phyloP scores from a whole-genome alignment of 2,113 vertebrate species.

The Chrysochloris asiatica region DNA sequence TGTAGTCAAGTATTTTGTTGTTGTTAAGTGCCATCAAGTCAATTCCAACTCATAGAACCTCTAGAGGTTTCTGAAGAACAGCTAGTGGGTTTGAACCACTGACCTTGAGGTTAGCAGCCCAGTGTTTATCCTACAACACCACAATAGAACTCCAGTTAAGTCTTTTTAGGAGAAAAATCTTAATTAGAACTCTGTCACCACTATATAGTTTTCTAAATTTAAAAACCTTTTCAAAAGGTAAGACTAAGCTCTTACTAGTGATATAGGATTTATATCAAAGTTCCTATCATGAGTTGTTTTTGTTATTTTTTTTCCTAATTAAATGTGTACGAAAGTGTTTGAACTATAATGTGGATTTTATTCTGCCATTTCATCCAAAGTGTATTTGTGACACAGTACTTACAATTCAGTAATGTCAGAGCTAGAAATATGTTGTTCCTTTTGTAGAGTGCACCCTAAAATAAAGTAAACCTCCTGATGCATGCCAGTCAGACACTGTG shows the following conservation, averaged over 20 bases:
- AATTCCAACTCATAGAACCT: too few species aligned
- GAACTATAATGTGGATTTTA: conserved; percentile 53
- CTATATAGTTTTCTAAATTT: not conserved
- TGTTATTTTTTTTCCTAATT: not conserved
- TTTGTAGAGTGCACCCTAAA: not conserved
- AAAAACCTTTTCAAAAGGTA: not conserved
- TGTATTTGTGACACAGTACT: conserved; percentile 57
- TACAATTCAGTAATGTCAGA: conserved; percentile 51
- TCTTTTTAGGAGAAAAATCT: too few species aligned
- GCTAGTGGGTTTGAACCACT: too few species aligned
- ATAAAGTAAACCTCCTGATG: conserved; percentile 51
- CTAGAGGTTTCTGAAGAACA: too few species aligned
- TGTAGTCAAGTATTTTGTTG: not conserved
- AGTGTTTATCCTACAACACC: too few species aligned
- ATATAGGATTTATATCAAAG: conserved; percentile 32
- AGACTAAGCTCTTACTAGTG: conserved; percentile 13
- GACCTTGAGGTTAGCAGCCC: too few species aligned
- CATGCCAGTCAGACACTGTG: conserved; percentile 49
- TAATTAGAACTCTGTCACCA: conserved; percentile 14
- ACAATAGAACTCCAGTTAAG: too few species aligned
- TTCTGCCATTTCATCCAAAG: conserved; percentile 54
- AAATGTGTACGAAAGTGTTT: conserved; percentile 24
- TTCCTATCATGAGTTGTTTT: not conserved
- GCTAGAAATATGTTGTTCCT: conserved; percentile 58
- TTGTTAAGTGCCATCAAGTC: too few species aligned